phyloP scores from a whole-genome alignment of 2,113 vertebrate species.

The Otis tarda region DNA sequence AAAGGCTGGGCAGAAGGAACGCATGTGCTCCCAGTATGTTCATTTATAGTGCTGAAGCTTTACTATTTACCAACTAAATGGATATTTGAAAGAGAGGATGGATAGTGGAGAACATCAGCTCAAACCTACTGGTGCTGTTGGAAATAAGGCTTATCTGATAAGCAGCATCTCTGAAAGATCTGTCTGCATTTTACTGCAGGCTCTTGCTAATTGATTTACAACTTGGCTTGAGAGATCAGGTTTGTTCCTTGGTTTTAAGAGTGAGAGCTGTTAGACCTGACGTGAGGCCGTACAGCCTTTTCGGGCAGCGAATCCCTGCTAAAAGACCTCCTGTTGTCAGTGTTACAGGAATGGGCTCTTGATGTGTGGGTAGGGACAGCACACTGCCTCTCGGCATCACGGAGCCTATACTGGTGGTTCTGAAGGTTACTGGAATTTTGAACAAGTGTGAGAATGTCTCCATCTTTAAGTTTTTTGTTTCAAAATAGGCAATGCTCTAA shows the following conservation, averaged over 20 bases:
- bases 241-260: background rate
- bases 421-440: background rate
- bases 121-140: background rate
- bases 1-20: background rate
- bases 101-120: background rate
- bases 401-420: background rate
- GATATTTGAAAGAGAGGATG: background rate
- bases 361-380: background rate
- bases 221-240: background rate
- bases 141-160: background rate
- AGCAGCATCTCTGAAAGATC: background rate
- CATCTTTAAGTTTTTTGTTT: slow-evolving; percentile 22
- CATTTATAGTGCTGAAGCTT: background rate
- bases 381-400: background rate
- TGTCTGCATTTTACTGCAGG: background rate
- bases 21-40: background rate
- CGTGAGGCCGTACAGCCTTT: background rate
- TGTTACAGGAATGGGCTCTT: background rate
- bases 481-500: background rate
- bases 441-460: background rate
- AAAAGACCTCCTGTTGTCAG: background rate
- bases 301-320: background rate
- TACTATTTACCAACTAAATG: background rate
- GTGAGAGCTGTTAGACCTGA: background rate
- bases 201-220: background rate